Conservation (phyloP, 92 coral and sea anemone species). For the Chrysogorgia sp. region DNA sequence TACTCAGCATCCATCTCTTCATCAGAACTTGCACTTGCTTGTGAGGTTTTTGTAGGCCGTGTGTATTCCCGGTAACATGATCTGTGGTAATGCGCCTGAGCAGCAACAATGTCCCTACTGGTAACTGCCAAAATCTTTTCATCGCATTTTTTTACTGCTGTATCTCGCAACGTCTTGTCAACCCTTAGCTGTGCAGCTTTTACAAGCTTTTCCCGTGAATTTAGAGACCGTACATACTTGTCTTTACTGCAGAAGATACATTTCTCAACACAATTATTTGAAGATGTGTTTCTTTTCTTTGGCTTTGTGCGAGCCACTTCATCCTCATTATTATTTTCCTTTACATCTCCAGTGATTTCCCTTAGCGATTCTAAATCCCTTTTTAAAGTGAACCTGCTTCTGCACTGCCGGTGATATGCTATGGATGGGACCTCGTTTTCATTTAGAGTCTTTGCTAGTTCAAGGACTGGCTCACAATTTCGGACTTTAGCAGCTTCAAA, state of each 20-base stretch:
- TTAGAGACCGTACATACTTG: slow-evolving; percentile 48
- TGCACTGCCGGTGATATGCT: slow-evolving; percentile 54
- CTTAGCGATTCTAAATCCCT: slow-evolving; percentile 50
- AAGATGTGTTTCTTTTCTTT: slow-evolving; percentile 30
- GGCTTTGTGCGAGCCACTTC: slow-evolving; percentile 50
- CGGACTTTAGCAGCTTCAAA: slow-evolving; percentile 53
- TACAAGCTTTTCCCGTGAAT: slow-evolving; percentile 52
- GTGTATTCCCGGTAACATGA: slow-evolving; percentile 68
- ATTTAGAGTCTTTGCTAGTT: slow-evolving; percentile 38
- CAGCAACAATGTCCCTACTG: slow-evolving; percentile 64
- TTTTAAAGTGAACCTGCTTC: slow-evolving; percentile 57
- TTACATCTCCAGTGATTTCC: slow-evolving; percentile 13
- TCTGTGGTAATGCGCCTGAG: slow-evolving; percentile 70
- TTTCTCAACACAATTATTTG: slow-evolving; percentile 44
- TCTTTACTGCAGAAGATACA: slow-evolving; percentile 60
- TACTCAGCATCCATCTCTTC: slow-evolving; percentile 30
- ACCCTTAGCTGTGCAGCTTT: slow-evolving; percentile 42
- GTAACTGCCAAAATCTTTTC: slow-evolving; percentile 57
- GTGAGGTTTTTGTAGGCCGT: slow-evolving; percentile 17
- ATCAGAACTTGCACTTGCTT: neutral
- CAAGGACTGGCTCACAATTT: slow-evolving; percentile 32
- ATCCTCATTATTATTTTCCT: slow-evolving; percentile 29
- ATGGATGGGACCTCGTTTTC: slow-evolving; percentile 56
- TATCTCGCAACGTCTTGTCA: slow-evolving; percentile 47
- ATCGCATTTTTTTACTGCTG: slow-evolving; percentile 55